Evolutionary conservation across 2,888 invertebrate genomes (phyloP), one percentile per base, ranked within the genome.

Genomic region (Sinotaia quadrata): DNA sequence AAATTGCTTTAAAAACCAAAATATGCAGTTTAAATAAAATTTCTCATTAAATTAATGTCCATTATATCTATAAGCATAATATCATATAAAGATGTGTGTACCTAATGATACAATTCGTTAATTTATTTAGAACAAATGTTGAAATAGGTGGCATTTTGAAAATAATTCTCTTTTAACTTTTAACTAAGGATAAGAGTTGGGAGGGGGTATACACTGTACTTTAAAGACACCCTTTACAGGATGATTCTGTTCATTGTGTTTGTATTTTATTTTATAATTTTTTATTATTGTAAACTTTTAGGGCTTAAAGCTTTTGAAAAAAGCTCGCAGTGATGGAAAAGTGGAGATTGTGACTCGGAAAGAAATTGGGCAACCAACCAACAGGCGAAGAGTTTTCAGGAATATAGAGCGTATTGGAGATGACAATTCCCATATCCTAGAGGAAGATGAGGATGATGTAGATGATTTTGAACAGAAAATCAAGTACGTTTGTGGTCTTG

Each of bases 401-500:
- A 82, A 81, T 59, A 69, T 80, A 21, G 81, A 83, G n/a, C 54
- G 77, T 37, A 79, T 80, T 51, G 75, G 78, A 5, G 81, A 83
- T 24, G 83, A 84, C 37, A 79, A 81, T 63, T 77, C 78, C 12
- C 87, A 85, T 47, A 81, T 75, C 12, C 84, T 85, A 78, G 89
- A 89, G 29, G 81, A 81, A 69, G 79, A 81, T n/a, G 87, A 87
- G 60, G 87, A 87, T 81, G 89, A 89, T 33, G 79, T 87, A 54
- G 75, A 78, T 15, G 88, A 89, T 61, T 79, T 90, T 21, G 88
- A 89, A 72, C 81, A 83, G 57, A 89, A 88, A 77, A 85, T 89
- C 15, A 87, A 86, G 88, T 89, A 82, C 72, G 82, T 58, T 0
- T 18, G n/a, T n/a, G n/a, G n/a, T n/a, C n/a, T n/a, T n/a, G n/a